Evolutionary conservation across 37 sponge, comb jelly and placozoan genomes (phyloP).

Genomic region (Ianthella basta): DNA sequence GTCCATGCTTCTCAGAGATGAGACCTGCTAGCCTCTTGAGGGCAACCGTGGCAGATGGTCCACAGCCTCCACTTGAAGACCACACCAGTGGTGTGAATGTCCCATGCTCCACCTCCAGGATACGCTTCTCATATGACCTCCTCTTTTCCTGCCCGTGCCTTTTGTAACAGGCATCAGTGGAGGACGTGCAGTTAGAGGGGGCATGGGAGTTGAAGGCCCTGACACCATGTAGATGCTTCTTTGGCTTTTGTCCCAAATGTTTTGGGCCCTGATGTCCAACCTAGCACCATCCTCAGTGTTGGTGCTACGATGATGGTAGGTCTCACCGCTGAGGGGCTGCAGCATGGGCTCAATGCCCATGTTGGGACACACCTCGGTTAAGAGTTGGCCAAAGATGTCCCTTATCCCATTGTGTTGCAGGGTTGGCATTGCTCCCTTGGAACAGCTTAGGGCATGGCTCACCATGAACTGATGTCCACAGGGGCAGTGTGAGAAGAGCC

Average conservation of each 20-base stretch:
- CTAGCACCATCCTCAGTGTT: neutral
- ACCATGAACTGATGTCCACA: neutral
- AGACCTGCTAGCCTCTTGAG: neutral
- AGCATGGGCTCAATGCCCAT: neutral
- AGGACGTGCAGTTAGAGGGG: neutral
- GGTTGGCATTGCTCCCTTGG: slow-evolving; percentile 10
- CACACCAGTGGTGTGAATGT: neutral
- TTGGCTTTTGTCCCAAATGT: neutral
- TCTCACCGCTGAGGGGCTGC: slow-evolving; percentile 3
- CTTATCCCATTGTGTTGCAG: neutral
- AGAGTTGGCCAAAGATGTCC: neutral
- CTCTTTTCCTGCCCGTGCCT: neutral
- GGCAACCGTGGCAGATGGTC: neutral
- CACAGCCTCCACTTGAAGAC: neutral
- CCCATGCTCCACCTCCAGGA: neutral
- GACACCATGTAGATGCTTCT: no score
- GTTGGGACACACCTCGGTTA: neutral
- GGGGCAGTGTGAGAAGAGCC: neutral
- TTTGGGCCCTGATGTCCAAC: neutral
- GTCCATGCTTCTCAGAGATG: neutral
- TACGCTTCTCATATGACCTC: neutral
- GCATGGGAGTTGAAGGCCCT: neutral
- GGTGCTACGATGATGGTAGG: neutral
- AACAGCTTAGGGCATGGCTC: neutral
- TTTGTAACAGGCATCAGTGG: neutral